These are phyloP conservation scores for Anolis apletophallus DNA, from an alignment of 2,797 vertebrate species.

Conservation along the genomic window DNA sequence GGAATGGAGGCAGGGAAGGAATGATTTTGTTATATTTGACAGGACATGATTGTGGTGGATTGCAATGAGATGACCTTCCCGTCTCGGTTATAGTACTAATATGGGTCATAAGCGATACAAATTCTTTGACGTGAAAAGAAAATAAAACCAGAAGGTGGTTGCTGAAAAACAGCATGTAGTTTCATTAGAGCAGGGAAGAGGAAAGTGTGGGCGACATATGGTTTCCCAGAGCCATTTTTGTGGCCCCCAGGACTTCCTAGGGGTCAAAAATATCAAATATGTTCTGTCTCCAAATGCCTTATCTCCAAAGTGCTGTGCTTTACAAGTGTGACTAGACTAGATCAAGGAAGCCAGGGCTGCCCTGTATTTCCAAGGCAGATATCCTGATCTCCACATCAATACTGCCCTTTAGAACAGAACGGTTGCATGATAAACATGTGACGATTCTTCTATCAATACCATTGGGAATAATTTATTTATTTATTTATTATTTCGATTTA, in stretches of 20 bases:
- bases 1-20: constrained; percentile 19
- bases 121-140: background rate
- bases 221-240: no score
- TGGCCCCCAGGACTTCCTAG: no score
- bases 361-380: no score
- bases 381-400: background rate
- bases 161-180: background rate
- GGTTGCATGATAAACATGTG: background rate
- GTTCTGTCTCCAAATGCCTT: background rate
- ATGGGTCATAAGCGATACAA: background rate
- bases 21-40: constrained; percentile 1
- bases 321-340: no score
- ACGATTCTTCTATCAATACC: background rate
- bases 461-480: no score
- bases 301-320: no score
- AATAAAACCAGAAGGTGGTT: background rate
- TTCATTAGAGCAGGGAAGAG: background rate
- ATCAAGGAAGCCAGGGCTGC: no score
- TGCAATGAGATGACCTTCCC: background rate
- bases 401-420: background rate
- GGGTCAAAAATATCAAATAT: no score
- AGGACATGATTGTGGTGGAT: background rate
- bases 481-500: no score
- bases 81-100: background rate
- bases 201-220: no score